phyloP scores from a whole-genome alignment of 1,140 invertebrate species.

The Colletes gigas region DNA sequence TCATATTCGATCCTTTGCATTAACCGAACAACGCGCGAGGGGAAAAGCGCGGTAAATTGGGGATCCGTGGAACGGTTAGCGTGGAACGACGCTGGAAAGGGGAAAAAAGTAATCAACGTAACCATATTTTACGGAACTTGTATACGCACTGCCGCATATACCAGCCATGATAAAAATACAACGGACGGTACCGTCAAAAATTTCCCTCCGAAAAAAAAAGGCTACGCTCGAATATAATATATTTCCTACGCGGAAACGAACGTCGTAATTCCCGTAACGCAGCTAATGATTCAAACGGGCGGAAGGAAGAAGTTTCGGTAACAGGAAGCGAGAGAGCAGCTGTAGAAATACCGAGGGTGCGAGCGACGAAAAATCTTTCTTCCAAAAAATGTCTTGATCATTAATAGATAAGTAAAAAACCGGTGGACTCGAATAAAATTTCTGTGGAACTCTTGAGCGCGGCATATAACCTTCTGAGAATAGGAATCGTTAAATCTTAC shows the following conservation, averaged over 20 bases:
- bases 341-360: not conserved
- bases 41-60: conserved; percentile 39
- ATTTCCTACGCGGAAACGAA: not conserved
- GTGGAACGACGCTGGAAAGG: not conserved
- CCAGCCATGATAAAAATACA: conserved; percentile 35
- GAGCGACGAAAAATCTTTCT: not conserved
- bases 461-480: no score
- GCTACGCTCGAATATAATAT: conserved; percentile 23
- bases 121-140: conserved; percentile 52
- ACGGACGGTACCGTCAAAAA: conserved; percentile 13
- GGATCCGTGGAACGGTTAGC: not conserved
- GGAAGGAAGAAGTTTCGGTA: not conserved
- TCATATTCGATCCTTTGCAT: conserved; percentile 59
- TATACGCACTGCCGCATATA: conserved; percentile 36
- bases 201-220: conserved; percentile 11
- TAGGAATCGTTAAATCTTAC: no score
- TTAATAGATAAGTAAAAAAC: no score
- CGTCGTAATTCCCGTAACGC: conserved; percentile 21
- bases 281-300: conserved; percentile 20
- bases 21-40: conserved; percentile 43
- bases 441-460: no score
- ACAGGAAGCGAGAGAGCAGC: not conserved
- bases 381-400: no score
- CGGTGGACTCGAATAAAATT: no score
- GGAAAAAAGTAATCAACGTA: conserved; percentile 54